These are phyloP conservation scores for Phalera bucephala DNA, from an alignment of 2,888 invertebrate species.

Conservation along the genomic window DNA sequence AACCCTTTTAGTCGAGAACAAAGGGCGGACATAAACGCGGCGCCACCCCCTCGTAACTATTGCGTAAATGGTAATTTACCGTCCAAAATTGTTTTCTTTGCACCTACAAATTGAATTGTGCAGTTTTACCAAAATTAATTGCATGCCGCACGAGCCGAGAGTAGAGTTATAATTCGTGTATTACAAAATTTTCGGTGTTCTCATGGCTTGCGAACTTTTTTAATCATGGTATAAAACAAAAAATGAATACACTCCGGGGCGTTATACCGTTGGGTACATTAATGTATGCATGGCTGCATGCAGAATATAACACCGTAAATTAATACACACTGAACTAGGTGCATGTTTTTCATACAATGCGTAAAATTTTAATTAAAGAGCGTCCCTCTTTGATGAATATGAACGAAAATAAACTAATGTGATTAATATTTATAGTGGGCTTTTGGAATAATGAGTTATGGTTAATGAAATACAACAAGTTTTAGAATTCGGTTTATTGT, in stretches of 20 bases:
- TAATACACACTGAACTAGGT: not conserved
- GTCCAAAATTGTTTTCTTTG: constrained; percentile 48
- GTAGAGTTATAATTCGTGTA: constrained; percentile 9
- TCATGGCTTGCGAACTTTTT: constrained; percentile 14
- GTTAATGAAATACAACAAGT: too few species aligned
- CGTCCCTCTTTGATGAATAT: not conserved
- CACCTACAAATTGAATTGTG: constrained; percentile 44
- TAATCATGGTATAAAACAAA: constrained; percentile 17
- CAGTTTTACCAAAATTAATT: constrained; percentile 41
- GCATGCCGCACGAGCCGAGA: constrained; percentile 20
- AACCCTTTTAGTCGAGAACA: constrained; percentile 68
- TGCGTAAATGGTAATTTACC: constrained; percentile 53
- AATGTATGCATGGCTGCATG: not conserved
- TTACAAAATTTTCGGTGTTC: constrained; percentile 9
- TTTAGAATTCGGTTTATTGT: too few species aligned
- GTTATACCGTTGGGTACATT: constrained; percentile 1
- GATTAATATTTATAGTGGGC: not conserved
- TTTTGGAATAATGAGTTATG: too few species aligned
- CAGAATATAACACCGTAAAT: not conserved
- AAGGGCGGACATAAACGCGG: constrained; percentile 54
- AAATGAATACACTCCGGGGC: not conserved
- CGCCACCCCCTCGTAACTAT: constrained; percentile 35
- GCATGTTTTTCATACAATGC: not conserved
- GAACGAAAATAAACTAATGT: not conserved
- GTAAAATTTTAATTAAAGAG: not conserved